Base-by-base conservation (phyloP, 2,113 vertebrate species). In the Nannobrachium achirus region DNA sequence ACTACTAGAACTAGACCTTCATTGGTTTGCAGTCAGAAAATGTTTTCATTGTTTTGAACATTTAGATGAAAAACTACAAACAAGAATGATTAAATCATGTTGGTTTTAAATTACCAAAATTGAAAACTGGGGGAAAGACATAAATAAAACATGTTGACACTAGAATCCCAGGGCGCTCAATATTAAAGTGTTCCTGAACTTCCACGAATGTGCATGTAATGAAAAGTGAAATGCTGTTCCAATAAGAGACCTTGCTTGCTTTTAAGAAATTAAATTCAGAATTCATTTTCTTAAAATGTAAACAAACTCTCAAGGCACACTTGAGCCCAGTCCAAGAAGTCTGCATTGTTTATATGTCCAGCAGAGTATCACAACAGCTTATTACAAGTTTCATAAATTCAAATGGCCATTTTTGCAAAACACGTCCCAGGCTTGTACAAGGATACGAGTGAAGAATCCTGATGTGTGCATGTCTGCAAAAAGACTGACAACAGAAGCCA, bases 1-100 rank as follows among this genome's bases (percentile, higher is more conserved):
- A 75, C 20, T 64, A 78, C 75, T 69, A 69, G 45, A 19, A n/a
- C 19, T 16, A 46, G 18, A n/a, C n/a, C n/a, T n/a, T n/a, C n/a
- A n/a, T n/a, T n/a, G n/a, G 52, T 14, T 19, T 45, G 10, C 14
- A 6, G 48, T 7, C 20, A 39, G 25, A 3, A 33, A 33, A 33
- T 33, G 25, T 33, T 33, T 33, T 33, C 3, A 33, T 33, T 4
- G 3, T 33, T 33, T 33, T 33, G 25, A 25, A 25, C 25, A 25
- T 25, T 25, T 25, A 25, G 25, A 25, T 25, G 25, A 25, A 25
- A 25, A 25, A 25, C 18, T 55, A 19, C 48, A 41, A 19, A 18
- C 7, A 42, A 46, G 18, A 45, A 46, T 45, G 15, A 39, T 11
- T 3, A 59, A 13, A 38, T 8, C 39, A 13, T 15, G 6, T 10